These are phyloP conservation scores for Lasioglossum villosulum DNA, from an alignment of 2,888 invertebrate species.

Conservation along the genomic window DNA sequence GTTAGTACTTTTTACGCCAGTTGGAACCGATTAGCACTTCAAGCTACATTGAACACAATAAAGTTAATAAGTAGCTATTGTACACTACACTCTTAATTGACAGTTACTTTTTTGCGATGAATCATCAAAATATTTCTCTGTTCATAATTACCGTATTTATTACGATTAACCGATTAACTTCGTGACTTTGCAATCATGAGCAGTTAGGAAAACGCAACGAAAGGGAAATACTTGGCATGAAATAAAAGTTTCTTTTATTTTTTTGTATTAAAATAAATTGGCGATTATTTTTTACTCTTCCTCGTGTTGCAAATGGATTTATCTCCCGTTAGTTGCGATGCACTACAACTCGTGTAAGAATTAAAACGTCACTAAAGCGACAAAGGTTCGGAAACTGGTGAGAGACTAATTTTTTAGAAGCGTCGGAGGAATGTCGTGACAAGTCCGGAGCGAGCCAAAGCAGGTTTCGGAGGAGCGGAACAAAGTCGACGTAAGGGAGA, in stretches of 20 bases:
- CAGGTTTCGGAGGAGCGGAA: conserved; percentile 30
- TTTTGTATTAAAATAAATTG: not conserved
- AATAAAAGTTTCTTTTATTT: not conserved
- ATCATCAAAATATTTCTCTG: not conserved
- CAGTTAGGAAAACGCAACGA: not conserved
- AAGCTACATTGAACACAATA: not conserved
- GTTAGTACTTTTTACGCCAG: not conserved
- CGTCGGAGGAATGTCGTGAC: conserved; percentile 23
- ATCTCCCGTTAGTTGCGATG: not conserved
- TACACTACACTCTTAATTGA: not conserved
- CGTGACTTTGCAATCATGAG: not conserved
- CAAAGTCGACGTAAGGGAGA: conserved; percentile 56
- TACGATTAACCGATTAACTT: not conserved
- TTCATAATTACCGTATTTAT: not conserved
- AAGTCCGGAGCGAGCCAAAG: conserved; percentile 5
- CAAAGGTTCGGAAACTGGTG: not conserved
- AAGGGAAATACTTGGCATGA: not conserved
- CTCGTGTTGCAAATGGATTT: not conserved
- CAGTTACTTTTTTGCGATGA: not conserved
- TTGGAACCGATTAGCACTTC: not conserved
- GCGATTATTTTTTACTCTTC: not conserved
- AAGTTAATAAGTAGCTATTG: not conserved
- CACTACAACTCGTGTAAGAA: not conserved
- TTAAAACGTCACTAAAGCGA: not conserved
- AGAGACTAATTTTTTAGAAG: conserved; percentile 1